Percentiles rank a stretch among this genome's conserved stretches.
These are phyloP conservation scores for Drosophila baimaii DNA, from an alignment of 1,140 invertebrate species.

Conservation along the genomic window DNA sequence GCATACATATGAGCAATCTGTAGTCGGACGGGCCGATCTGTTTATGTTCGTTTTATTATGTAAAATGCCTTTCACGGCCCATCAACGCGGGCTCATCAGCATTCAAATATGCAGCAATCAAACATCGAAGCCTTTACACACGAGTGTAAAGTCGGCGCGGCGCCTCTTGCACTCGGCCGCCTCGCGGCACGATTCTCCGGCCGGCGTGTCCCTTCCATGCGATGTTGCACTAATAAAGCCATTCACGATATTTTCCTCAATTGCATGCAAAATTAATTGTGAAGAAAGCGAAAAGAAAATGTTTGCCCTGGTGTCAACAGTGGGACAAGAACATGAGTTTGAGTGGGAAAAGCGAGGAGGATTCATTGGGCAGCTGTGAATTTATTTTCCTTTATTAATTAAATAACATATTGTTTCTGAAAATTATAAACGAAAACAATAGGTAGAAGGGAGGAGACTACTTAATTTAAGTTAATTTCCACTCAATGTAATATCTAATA, in stretches of 20 bases:
- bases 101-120: constrained; percentile 77
- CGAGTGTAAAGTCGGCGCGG: constrained; percentile 30
- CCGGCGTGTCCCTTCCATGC: not conserved
- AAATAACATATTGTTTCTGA: too few species aligned
- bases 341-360: not conserved
- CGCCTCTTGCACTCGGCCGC: constrained; percentile 5
- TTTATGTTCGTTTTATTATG: constrained; percentile 75
- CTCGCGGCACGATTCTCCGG: not conserved
- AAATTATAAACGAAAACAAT: too few species aligned
- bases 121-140: constrained; percentile 45
- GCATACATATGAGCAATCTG: constrained; percentile 42
- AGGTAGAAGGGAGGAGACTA: too few species aligned
- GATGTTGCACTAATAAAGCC: constrained; percentile 57
- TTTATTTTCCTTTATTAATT: too few species aligned
- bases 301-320: constrained; percentile 41
- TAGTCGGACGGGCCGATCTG: constrained; percentile 42
- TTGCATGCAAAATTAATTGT: constrained; percentile 47
- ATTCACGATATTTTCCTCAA: constrained; percentile 48
- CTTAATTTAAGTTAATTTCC: too few species aligned
- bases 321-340: not conserved
- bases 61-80: constrained; percentile 75
- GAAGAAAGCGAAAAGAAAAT: constrained; percentile 40
- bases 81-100: constrained; percentile 68
- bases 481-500: too few species aligned
- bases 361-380: not conserved